Evolutionary conservation across 2,113 vertebrate genomes (phyloP).

Genomic region (Lonchura striata): DNA sequence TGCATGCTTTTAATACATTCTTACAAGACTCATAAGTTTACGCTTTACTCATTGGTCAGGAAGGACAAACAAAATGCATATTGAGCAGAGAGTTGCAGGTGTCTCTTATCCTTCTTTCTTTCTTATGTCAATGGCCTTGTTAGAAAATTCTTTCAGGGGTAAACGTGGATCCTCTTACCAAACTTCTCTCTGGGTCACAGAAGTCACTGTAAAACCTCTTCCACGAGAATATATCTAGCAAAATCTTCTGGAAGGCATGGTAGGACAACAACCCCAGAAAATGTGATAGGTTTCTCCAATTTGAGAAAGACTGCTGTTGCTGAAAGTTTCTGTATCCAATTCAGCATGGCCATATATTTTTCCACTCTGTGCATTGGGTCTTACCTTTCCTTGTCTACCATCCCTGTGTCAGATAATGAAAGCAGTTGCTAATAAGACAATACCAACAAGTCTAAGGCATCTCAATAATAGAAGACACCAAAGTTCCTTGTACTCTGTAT

Average conservation of each 20-base stretch:
- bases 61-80: not conserved
- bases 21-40: not conserved
- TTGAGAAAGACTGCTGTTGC: not conserved
- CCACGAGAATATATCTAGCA: not conserved
- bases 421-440: not conserved
- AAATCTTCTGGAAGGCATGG: not conserved
- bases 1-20: not conserved
- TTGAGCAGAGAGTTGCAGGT: not conserved
- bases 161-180: not conserved
- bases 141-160: not conserved
- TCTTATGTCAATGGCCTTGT: not conserved
- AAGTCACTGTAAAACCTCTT: not conserved
- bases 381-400: not conserved
- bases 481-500: not conserved
- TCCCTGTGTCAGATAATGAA: not conserved
- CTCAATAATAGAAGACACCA: not conserved
- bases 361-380: not conserved
- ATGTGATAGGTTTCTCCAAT: not conserved
- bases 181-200: not conserved
- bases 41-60: not conserved
- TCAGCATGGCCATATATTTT: not conserved
- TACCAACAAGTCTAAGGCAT: not conserved
- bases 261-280: not conserved
- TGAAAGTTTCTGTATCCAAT: not conserved
- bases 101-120: not conserved